Percentiles rank a stretch among this genome's conserved stretches.
Conservation (phyloP, 2,113 vertebrate genomes). For the Numenius arquata region DNA sequence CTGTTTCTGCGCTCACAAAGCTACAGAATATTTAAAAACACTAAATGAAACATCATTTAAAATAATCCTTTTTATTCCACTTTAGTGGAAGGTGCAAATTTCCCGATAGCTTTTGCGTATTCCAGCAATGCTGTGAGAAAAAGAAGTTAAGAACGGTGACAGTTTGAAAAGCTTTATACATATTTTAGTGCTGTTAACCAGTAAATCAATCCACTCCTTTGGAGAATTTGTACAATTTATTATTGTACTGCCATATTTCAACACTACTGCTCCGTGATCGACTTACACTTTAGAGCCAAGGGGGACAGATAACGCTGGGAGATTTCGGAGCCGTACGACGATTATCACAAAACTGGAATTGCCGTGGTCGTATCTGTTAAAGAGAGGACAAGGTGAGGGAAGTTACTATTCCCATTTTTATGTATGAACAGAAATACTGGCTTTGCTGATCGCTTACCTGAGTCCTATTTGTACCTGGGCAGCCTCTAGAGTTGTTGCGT, state of each 20-base stretch:
- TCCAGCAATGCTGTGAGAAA: no score
- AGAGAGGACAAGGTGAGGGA: constrained; percentile 9
- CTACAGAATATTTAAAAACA: background rate
- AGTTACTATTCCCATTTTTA: background rate
- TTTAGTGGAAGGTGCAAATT: background rate
- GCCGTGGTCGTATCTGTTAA: constrained; percentile 73
- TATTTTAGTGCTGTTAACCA: background rate
- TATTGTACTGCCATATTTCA: background rate
- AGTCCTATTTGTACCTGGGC: constrained; percentile 81
- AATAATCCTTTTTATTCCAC: background rate
- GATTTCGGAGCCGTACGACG: constrained; percentile 71
- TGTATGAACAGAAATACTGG: background rate
- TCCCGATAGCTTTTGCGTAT: background rate
- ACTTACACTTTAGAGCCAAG: constrained; percentile 82
- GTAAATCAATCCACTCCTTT: background rate
- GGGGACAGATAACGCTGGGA: constrained; percentile 66
- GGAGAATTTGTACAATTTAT: background rate
- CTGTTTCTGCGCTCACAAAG: background rate
- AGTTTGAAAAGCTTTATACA: background rate
- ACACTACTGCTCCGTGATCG: background rate
- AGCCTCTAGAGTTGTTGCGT: constrained; percentile 58
- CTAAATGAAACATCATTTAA: background rate
- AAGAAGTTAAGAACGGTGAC: background rate
- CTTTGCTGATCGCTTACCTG: constrained; percentile 63
- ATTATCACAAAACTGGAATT: constrained; percentile 80